Percentiles rank a stretch among this genome's conserved stretches.
phyloP scores from a whole-genome alignment of 2,797 vertebrate species.

The Leptodactylus fallax region DNA sequence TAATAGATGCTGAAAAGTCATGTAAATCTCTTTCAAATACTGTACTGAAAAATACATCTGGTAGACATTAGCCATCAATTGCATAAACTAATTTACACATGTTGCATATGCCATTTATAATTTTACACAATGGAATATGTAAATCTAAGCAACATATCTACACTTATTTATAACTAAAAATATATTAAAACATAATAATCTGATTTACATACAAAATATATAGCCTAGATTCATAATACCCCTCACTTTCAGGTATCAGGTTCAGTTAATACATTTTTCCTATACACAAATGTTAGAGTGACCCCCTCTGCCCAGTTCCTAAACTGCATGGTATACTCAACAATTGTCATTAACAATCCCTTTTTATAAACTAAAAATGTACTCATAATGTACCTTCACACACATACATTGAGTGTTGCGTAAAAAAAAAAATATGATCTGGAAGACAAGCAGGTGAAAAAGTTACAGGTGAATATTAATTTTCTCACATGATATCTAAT shows the following conservation, averaged over 20 bases:
- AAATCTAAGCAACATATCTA: neutral
- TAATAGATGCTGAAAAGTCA: neutral
- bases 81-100: neutral
- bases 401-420: no score
- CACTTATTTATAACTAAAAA: neutral
- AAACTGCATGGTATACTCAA: constrained; percentile 68
- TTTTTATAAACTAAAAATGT: neutral
- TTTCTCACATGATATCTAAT: neutral
- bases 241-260: neutral
- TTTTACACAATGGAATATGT: neutral
- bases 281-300: constrained; percentile 69
- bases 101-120: neutral
- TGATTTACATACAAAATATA: neutral
- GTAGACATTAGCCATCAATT: neutral
- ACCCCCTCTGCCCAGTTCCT: constrained; percentile 70
- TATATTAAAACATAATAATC: neutral
- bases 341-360: neutral
- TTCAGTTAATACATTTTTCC: neutral
- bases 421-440: neutral
- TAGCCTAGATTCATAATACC: neutral
- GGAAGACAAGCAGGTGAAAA: neutral
- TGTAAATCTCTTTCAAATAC: neutral
- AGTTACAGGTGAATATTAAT: neutral
- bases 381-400: neutral
- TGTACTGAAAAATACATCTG: neutral